Conservation (phyloP, 2,888 invertebrate species). For the Scaptomyza tumidula region DNA sequence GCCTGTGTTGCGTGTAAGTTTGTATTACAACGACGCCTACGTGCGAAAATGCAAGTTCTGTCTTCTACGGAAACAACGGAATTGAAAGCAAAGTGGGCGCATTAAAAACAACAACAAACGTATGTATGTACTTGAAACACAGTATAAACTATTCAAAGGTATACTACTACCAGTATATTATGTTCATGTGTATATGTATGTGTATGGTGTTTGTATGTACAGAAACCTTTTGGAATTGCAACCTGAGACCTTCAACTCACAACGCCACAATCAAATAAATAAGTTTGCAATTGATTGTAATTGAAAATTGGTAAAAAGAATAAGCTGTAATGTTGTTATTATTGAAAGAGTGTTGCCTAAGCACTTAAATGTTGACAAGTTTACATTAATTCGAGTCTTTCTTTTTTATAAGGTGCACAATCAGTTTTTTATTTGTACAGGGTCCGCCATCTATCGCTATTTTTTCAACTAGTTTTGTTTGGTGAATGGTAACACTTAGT, state of each 20-base stretch:
- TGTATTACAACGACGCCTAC: conserved; percentile 3
- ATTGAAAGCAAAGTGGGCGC: conserved; percentile 1
- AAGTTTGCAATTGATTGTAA: neutral
- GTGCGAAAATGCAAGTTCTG: conserved; percentile 4
- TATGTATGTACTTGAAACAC: neutral
- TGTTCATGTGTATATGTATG: neutral
- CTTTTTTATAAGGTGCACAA: too few relatives aligned
- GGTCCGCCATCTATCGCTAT: too few relatives aligned
- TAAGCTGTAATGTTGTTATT: too few relatives aligned
- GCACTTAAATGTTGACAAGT: too few relatives aligned
- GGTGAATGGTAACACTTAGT: too few relatives aligned
- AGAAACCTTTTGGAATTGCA: neutral
- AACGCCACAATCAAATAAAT: neutral
- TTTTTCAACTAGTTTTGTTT: too few relatives aligned
- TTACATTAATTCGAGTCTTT: too few relatives aligned
- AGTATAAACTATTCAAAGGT: neutral
- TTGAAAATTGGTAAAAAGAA: too few relatives aligned
- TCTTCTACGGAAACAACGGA: neutral
- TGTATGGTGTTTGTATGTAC: neutral
- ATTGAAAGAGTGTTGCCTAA: too few relatives aligned
- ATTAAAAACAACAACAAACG: neutral
- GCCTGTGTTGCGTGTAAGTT: neutral
- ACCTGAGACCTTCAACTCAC: neutral
- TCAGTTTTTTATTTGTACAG: too few relatives aligned
- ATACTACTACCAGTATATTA: neutral